phyloP scores from a whole-genome alignment of 1,140 invertebrate species.

The Neodiprion fabricii region DNA sequence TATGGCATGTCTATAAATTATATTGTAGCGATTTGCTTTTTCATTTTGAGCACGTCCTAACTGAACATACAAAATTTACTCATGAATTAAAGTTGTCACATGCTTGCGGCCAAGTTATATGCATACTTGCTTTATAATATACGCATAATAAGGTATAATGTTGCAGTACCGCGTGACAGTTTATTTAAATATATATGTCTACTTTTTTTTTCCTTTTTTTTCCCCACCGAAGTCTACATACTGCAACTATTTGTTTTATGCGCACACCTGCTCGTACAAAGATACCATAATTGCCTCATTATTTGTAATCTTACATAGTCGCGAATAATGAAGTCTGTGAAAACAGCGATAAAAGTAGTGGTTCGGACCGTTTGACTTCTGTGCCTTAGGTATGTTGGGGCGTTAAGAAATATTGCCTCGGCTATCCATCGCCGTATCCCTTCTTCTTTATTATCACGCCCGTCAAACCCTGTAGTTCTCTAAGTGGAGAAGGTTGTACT shows the following conservation, averaged over 20 bases:
- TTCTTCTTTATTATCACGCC: slow-evolving; percentile 1
- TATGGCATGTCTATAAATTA: not conserved
- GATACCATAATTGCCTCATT: too few relatives aligned
- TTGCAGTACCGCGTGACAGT: too few relatives aligned
- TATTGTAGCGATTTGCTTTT: not conserved
- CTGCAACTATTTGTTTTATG: too few relatives aligned
- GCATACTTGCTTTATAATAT: too few relatives aligned
- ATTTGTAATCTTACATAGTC: not conserved
- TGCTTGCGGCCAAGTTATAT: too few relatives aligned
- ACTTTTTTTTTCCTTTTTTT: too few relatives aligned
- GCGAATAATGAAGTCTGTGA: slow-evolving; percentile 1
- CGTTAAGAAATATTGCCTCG: not conserved
- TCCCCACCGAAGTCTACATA: too few relatives aligned
- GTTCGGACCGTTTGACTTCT: not conserved
- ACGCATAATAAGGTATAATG: too few relatives aligned
- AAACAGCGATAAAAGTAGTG: not conserved
- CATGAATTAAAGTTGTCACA: too few relatives aligned
- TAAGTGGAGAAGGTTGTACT: slow-evolving; percentile 7
- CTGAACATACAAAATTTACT: too few relatives aligned
- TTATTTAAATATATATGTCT: too few relatives aligned
- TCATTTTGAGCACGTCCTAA: not conserved
- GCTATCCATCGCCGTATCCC: not conserved
- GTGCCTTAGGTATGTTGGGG: not conserved
- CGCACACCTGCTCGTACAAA: too few relatives aligned
- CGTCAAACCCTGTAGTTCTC: not conserved